These are phyloP conservation scores for Trichonephila clavata DNA, from an alignment of 1,140 invertebrate species.

Conservation along the genomic window DNA sequence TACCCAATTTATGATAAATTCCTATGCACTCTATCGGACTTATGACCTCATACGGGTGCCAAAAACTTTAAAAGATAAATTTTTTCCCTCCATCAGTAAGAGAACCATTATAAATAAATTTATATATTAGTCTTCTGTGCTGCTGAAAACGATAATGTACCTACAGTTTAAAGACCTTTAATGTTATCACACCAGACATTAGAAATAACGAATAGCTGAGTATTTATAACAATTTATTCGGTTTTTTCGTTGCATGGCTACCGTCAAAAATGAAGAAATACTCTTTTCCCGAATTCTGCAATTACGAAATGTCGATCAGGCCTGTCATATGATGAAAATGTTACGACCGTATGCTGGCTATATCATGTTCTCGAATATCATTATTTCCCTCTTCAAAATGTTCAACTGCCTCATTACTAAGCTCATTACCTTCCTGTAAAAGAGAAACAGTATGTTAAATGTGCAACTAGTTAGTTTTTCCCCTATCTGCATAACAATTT, in stretches of 20 bases:
- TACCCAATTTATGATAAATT: neutral
- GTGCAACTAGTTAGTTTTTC: slow-evolving; percentile 54
- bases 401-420: slow-evolving; percentile 55
- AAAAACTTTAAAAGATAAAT: neutral
- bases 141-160: neutral
- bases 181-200: neutral
- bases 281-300: slow-evolving; percentile 24
- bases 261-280: slow-evolving; percentile 22
- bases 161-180: slow-evolving; percentile 11
- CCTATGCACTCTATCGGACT: neutral
- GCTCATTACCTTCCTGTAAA: slow-evolving; percentile 28
- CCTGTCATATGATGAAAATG: slow-evolving; percentile 11
- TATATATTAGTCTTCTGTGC: neutral
- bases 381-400: slow-evolving; percentile 53
- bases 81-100: neutral
- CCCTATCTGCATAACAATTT: slow-evolving; percentile 46
- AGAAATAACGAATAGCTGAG: neutral
- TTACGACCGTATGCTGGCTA: neutral
- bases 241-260: neutral
- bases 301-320: slow-evolving; percentile 31
- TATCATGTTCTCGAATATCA: slow-evolving; percentile 45
- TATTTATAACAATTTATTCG: slow-evolving; percentile 6
- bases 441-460: slow-evolving; percentile 33
- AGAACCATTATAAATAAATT: slow-evolving; percentile 1
- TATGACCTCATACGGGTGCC: neutral